Evolutionary conservation across 2,797 vertebrate species (phyloP).

Genomic region (Enteromius fasciolatus): DNA sequence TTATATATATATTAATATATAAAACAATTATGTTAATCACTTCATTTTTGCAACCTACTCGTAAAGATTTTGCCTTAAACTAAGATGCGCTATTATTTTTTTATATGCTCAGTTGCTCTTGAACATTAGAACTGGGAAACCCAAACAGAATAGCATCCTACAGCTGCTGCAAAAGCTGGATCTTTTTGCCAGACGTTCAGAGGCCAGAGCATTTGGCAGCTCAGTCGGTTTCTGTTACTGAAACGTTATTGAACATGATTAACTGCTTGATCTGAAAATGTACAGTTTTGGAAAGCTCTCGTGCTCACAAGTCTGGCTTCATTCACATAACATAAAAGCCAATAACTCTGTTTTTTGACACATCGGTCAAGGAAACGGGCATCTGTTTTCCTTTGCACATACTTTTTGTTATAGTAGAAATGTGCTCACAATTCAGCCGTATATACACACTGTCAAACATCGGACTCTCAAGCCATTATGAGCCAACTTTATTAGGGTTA

Average conservation of each 20-base stretch:
- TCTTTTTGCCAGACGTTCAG: conserved; percentile 45
- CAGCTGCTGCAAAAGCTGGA: conserved; percentile 45
- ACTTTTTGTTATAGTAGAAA: conserved; percentile 22
- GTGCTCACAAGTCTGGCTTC: conserved; percentile 10
- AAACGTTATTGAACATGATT: conserved; percentile 47
- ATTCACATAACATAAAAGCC: conserved; percentile 16
- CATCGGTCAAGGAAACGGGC: not conserved
- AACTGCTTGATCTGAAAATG: conserved; percentile 53
- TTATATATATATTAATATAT: not conserved
- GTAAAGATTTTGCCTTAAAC: not conserved
- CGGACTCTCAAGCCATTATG: not conserved
- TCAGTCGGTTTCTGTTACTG: conserved; percentile 46
- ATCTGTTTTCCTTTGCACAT: conserved; percentile 12
- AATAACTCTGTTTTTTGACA: not conserved
- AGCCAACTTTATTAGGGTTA: not conserved
- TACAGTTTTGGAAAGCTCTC: conserved; percentile 43
- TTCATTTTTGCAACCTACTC: not conserved
- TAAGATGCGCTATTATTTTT: not conserved
- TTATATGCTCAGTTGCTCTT: not conserved
- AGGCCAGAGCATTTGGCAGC: conserved; percentile 50
- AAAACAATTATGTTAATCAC: not conserved
- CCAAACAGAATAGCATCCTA: conserved; percentile 11
- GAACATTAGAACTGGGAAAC: conserved; percentile 16
- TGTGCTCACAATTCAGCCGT: not conserved
- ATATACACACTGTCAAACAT: not conserved